Percentiles rank a stretch among this genome's conserved stretches.
Conservation (phyloP, 2,797 vertebrate genomes). For the Liasis olivaceus region DNA sequence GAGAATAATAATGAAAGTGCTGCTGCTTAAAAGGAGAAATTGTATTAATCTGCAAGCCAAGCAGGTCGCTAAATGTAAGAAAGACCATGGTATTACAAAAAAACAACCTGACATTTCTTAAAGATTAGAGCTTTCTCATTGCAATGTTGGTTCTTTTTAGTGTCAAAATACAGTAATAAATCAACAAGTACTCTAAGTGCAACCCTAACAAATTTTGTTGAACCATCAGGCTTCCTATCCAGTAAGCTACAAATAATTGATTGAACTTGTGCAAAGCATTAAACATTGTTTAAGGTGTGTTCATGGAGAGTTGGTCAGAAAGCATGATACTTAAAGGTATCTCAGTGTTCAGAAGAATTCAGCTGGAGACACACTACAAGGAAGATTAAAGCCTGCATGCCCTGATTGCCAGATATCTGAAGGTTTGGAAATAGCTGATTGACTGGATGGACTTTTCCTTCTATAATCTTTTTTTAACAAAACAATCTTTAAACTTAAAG, state of each 20-base stretch:
- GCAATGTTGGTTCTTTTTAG: constrained; percentile 25
- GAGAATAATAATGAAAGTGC: constrained; percentile 55
- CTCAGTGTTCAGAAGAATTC: neutral
- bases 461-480: neutral
- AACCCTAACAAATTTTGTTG: constrained; percentile 6
- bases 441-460: neutral
- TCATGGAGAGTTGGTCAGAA: neutral
- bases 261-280: neutral
- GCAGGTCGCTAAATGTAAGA: neutral
- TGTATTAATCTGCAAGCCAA: constrained; percentile 47
- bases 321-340: neutral
- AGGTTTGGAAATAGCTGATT: neutral
- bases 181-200: neutral
- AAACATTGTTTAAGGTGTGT: neutral
- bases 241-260: constrained; percentile 23
- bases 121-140: constrained; percentile 32
- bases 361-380: neutral
- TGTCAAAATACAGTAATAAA: constrained; percentile 14
- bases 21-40: constrained; percentile 47
- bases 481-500: neutral
- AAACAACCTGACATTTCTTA: constrained; percentile 43
- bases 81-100: constrained; percentile 28
- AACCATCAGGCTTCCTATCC: constrained; percentile 7
- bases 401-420: neutral
- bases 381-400: neutral